Percentiles rank a stretch among this genome's conserved stretches.
These are phyloP conservation scores for Aix galericulata DNA, from an alignment of 2,113 vertebrate genomes.

Conservation along the genomic window DNA sequence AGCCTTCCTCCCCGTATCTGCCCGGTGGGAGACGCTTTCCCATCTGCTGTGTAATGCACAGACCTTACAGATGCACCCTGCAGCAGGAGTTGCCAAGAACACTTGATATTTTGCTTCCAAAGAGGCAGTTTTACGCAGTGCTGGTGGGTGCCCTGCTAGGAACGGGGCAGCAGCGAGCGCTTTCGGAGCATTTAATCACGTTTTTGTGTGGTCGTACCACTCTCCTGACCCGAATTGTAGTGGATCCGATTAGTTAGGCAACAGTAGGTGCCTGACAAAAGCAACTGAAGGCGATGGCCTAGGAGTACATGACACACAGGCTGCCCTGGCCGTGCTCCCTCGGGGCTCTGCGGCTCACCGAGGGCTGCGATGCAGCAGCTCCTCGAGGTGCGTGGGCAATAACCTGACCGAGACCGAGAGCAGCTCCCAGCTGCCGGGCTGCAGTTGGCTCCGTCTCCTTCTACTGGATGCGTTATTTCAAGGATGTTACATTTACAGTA, in stretches of 20 bases:
- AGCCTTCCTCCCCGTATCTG: neutral
- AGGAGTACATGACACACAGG: neutral
- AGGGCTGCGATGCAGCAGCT: neutral
- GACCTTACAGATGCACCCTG: neutral
- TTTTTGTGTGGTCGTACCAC: neutral
- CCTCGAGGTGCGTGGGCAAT: neutral
- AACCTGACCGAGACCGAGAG: neutral
- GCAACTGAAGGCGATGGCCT: neutral
- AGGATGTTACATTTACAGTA: neutral
- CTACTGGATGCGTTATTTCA: neutral
- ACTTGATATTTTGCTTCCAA: fast-evolving
- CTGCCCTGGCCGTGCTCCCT: too few species aligned
- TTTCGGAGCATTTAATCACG: neutral
- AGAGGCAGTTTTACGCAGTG: fast-evolving
- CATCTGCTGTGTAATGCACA: neutral
- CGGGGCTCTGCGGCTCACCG: neutral
- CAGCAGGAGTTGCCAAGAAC: neutral
- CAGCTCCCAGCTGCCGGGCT: neutral
- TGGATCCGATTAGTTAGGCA: constrained; percentile 45
- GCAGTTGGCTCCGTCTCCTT: neutral
- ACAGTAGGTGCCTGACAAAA: neutral
- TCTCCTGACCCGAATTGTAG: neutral
- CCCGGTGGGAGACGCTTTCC: neutral
- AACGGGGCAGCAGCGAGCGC: neutral
- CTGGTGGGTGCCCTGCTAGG: neutral